Conservation (phyloP, 2,797 vertebrate species). For the Paedocypris micromegethes region DNA sequence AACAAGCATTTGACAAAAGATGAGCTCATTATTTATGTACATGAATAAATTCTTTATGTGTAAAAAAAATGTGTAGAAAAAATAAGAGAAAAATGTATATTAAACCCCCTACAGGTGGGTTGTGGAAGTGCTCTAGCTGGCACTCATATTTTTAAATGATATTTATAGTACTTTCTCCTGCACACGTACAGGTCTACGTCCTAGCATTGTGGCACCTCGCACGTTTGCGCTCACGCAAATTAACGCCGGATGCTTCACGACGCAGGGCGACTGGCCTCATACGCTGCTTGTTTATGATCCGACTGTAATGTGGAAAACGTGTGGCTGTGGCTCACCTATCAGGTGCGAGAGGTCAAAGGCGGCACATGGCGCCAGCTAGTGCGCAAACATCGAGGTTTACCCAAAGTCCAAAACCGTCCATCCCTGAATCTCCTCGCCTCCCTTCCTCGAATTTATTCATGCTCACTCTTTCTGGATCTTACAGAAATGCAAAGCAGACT, state of each 20-base stretch:
- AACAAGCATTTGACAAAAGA: no score
- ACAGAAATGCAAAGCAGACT: constrained; percentile 54
- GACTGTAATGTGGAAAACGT: constrained; percentile 39
- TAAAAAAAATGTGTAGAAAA: no score
- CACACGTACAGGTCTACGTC: no score
- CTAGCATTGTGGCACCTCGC: no score
- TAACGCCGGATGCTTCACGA: constrained; percentile 31
- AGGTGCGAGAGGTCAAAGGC: constrained; percentile 65
- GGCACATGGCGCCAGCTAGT: constrained; percentile 68
- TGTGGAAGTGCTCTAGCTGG: no score
- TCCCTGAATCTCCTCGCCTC: constrained; percentile 26
- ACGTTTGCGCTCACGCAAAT: constrained; percentile 21
- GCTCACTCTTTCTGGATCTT: constrained; percentile 53
- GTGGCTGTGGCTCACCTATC: constrained; percentile 66
- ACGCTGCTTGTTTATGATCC: constrained; percentile 23
- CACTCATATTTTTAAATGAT: no score
- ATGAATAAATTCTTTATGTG: no score
- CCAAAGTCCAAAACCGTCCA: constrained; percentile 23
- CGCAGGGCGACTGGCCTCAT: not conserved
- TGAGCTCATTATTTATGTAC: no score
- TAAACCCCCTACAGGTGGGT: no score
- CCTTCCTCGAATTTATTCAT: constrained; percentile 50
- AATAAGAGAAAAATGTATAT: no score
- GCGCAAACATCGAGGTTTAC: constrained; percentile 52
- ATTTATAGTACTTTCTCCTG: no score